A percentile compares a stretch with the other conserved stretches of the same genome.
Evolutionary conservation across 2,888 invertebrate genomes (phyloP).

Genomic region (Erynnis tages): DNA sequence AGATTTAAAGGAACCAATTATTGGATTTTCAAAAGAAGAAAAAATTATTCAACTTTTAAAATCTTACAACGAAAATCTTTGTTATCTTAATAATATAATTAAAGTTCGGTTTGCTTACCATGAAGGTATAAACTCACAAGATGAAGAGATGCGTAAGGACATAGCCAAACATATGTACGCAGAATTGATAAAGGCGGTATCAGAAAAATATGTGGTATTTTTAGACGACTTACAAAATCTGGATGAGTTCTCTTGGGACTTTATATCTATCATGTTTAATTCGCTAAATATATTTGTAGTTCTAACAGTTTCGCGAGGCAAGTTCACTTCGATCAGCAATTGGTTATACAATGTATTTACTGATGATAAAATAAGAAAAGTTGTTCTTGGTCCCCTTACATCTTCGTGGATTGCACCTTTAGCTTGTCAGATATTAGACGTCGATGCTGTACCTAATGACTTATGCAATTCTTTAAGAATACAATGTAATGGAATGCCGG

Average conservation of each 20-base stretch:
- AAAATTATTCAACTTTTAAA: slow-evolving; percentile 55
- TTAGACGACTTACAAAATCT: slow-evolving; percentile 77
- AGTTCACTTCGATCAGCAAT: slow-evolving; percentile 56
- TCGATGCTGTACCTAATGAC: slow-evolving; percentile 77
- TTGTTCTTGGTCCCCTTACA: slow-evolving; percentile 63
- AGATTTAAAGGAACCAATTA: slow-evolving; percentile 56
- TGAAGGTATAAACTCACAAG: slow-evolving; percentile 55
- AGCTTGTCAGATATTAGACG: slow-evolving; percentile 83
- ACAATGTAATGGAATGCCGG: slow-evolving; percentile 76
- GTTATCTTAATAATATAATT: slow-evolving; percentile 77
- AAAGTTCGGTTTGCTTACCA: slow-evolving; percentile 77
- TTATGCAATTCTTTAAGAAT: slow-evolving; percentile 68
- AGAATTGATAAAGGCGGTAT: slow-evolving; percentile 55
- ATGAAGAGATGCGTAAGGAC: slow-evolving; percentile 56
- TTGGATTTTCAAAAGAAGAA: slow-evolving; percentile 69
- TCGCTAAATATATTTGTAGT: slow-evolving; percentile 59
- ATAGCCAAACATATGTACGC: slow-evolving; percentile 64
- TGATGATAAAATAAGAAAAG: slow-evolving; percentile 61
- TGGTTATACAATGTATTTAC: slow-evolving; percentile 71
- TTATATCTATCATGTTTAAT: slow-evolving; percentile 56
- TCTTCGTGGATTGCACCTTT: slow-evolving; percentile 67
- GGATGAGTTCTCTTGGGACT: slow-evolving; percentile 71
- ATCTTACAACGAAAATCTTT: slow-evolving; percentile 65
- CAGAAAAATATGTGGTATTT: slow-evolving; percentile 57
- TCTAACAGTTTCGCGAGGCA: slow-evolving; percentile 60